Evolutionary conservation across 2,113 vertebrate genomes (phyloP), one percentile per base, ranked within the genome.

Genomic region (Semicossyphus pulcher): DNA sequence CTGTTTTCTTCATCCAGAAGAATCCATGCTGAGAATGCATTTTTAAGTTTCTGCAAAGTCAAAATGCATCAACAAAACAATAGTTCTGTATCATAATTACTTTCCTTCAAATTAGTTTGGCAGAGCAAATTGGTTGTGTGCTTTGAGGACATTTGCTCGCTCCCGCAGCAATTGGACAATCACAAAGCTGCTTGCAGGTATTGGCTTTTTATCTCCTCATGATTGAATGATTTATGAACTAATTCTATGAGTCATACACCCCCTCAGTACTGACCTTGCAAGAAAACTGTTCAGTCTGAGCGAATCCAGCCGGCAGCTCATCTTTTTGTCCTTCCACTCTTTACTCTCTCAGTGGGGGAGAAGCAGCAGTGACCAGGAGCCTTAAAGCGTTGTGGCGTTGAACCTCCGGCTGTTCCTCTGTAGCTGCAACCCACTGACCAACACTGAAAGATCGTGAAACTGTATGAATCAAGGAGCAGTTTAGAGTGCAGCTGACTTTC

Each of bases 201-300:
- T 68, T 73, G 68, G 18, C 11, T 53, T 80, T 66, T 81, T 49
- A 59, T 76, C 54, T 70, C 59, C 18, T 62, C 45, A 29, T n/a
- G 54, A 31, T 9, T 84, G 12, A 79, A 77, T 63, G 76, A 87
- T 85, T 82, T 77, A 82, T 82, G 51, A 66, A 80, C 14, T 51
- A 60, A 68, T 76, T 72, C 52, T n/a, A 31, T 71, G 70, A 84
- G 49, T 82, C 72, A 79, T 28, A 57, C 52, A 68, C 12, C 32
- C 39, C 16, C 20, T 52, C 61, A 42, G 65, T 52, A 18, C 20
- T 75, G 73, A 85, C 82, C 86, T 83, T 75, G 76, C 51, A 63
- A 20, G 72, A 42, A 70, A 70, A 73, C 28, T 20, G 29, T 3
- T 57, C 39, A 21, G 45, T 29, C 36, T 3, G 12, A 54, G 28